A percentile compares a stretch with the other conserved stretches of the same genome.
phyloP scores from a whole-genome alignment of 2,797 vertebrate genomes.

The Clarias laeviceps region DNA sequence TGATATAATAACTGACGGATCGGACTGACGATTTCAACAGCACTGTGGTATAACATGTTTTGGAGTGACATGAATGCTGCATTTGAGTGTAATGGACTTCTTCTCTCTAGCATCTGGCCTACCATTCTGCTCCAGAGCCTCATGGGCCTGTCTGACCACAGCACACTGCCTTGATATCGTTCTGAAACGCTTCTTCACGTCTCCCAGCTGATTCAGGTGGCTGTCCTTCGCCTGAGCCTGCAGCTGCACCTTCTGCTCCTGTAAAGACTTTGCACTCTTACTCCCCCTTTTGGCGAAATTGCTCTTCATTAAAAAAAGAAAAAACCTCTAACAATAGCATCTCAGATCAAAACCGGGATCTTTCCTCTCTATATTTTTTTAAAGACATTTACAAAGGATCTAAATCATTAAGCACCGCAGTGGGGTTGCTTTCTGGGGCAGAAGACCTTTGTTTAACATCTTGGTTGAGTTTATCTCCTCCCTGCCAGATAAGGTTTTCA shows the following conservation, averaged over 20 bases:
- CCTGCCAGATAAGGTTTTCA: conserved; percentile 63
- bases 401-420: conserved; percentile 6
- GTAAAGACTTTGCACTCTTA: conserved; percentile 37
- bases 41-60: neutral
- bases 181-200: conserved; percentile 82
- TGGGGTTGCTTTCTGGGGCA: conserved; percentile 41
- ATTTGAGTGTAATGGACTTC: neutral
- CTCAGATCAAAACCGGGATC: neutral
- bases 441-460: conserved; percentile 58
- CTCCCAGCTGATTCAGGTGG: conserved; percentile 84
- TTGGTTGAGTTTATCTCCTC: conserved; percentile 48
- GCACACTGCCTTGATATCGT: conserved; percentile 77
- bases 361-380: neutral
- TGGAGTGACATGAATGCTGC: neutral
- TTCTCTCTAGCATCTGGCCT: conserved; percentile 47
- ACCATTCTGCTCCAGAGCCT: conserved; percentile 86
- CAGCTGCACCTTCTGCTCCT: conserved; percentile 88
- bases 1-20: too few species aligned
- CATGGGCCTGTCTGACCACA: conserved; percentile 80
- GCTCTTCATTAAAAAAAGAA: conserved; percentile 7
- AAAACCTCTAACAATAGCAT: neutral
- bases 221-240: conserved; percentile 83
- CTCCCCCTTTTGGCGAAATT: conserved; percentile 42
- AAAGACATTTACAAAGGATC: conserved; percentile 6
- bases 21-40: neutral